Evolutionary conservation across 2,797 vertebrate genomes (phyloP).

Genomic region (Brachymystax lenok): DNA sequence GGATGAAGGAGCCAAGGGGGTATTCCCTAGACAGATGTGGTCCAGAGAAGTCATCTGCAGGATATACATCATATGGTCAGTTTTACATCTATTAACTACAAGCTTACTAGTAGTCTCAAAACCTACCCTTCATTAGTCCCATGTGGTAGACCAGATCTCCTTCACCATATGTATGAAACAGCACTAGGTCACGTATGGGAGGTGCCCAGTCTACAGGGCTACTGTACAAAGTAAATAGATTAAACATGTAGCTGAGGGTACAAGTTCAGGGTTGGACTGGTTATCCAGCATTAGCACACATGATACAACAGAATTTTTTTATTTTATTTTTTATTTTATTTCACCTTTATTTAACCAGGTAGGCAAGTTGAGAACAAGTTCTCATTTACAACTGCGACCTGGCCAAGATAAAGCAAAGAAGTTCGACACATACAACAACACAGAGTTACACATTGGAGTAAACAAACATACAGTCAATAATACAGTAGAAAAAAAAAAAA

Average conservation of each 20-base stretch:
- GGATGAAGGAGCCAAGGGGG: slow-evolving; percentile 67
- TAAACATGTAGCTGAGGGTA: neutral
- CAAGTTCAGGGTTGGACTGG: too few relatives aligned
- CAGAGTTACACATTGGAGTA: too few relatives aligned
- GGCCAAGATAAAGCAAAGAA: too few relatives aligned
- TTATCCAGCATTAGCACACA: too few relatives aligned
- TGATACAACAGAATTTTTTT: too few relatives aligned
- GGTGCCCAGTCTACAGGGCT: slow-evolving; percentile 68
- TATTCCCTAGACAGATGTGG: slow-evolving; percentile 53
- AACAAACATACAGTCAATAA: too few relatives aligned
- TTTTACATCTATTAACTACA: fast-evolving
- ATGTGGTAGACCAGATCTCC: slow-evolving; percentile 65
- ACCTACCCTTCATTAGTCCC: slow-evolving; percentile 69
- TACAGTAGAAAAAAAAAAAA: too few relatives aligned
- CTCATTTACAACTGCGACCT: too few relatives aligned
- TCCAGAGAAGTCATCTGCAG: slow-evolving; percentile 71
- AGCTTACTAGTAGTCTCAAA: neutral
- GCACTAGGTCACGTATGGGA: slow-evolving; percentile 46
- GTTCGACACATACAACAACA: too few relatives aligned
- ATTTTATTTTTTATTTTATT: too few relatives aligned
- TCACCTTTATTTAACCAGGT: too few relatives aligned
- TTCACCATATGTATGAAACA: slow-evolving; percentile 56
- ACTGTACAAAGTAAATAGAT: neutral
- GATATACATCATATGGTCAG: neutral
- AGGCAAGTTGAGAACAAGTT: too few relatives aligned